A percentile compares a stretch with the other conserved stretches of the same genome.
These are phyloP conservation scores for Hecatera dysodea DNA, from an alignment of 2,888 invertebrate genomes.

Conservation along the genomic window DNA sequence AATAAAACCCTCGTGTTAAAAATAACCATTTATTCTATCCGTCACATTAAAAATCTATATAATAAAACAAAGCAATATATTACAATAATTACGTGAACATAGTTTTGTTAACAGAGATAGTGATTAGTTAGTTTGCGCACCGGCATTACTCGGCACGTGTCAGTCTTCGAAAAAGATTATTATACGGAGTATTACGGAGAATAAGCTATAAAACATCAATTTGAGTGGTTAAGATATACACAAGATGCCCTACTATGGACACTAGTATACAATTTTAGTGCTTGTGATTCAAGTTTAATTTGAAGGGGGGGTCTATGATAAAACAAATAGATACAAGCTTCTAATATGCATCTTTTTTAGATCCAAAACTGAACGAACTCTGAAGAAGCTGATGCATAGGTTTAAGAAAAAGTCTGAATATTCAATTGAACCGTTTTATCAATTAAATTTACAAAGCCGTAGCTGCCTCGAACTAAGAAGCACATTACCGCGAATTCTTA, in stretches of 20 bases:
- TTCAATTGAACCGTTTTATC: background rate
- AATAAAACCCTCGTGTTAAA: conserved; percentile 21
- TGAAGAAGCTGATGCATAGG: background rate
- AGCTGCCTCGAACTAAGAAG: no score
- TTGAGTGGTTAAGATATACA: background rate
- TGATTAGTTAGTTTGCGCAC: conserved; percentile 10
- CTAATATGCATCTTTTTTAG: background rate
- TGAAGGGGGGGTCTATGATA: no score
- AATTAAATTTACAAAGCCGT: background rate
- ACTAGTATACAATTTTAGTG: no score
- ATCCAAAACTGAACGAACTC: background rate
- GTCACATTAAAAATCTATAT: conserved; percentile 40
- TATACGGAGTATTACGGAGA: background rate
- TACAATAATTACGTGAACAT: conserved; percentile 36
- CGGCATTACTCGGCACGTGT: background rate
- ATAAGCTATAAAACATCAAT: conserved; percentile 3
- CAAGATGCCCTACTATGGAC: background rate
- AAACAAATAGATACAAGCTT: background rate
- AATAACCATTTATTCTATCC: conserved; percentile 49
- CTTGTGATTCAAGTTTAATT: background rate
- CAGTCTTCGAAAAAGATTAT: background rate
- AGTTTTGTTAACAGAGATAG: conserved; percentile 13
- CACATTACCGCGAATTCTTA: background rate
- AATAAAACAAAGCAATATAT: conserved; percentile 49
- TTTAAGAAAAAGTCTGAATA: background rate